Conservation (phyloP, 2,888 invertebrate species). For the Microdon myrmicae region DNA sequence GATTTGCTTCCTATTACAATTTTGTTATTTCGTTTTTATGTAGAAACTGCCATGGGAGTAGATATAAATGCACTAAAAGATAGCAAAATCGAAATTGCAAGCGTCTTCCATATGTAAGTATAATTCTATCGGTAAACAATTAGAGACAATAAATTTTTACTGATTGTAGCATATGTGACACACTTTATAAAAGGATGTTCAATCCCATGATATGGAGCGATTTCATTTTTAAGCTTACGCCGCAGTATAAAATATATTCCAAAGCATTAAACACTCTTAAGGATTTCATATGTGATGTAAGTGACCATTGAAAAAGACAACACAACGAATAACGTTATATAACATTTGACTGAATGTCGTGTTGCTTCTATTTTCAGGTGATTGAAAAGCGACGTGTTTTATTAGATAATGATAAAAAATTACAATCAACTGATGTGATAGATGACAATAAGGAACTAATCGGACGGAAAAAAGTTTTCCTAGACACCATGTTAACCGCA, state of each 20-base stretch:
- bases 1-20: too few species aligned
- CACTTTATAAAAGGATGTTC: slow-evolving; percentile 58
- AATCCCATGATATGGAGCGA: slow-evolving; percentile 55
- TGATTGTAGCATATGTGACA: slow-evolving; percentile 60
- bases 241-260: slow-evolving; percentile 68
- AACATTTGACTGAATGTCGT: background rate
- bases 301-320: slow-evolving; percentile 10
- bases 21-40: slow-evolving; percentile 2
- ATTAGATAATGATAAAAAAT: too few species aligned
- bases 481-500: too few species aligned
- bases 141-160: too few species aligned
- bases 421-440: too few species aligned
- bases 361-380: too few species aligned
- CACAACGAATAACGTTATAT: too few species aligned
- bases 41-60: slow-evolving; percentile 75
- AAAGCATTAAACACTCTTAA: slow-evolving; percentile 62
- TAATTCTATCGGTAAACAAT: background rate
- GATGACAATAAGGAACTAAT: too few species aligned
- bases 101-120: slow-evolving; percentile 68
- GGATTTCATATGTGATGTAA: slow-evolving; percentile 60
- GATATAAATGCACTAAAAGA: slow-evolving; percentile 68
- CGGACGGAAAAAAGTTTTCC: too few species aligned
- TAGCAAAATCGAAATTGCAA: slow-evolving; percentile 68
- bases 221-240: slow-evolving; percentile 61
- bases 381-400: too few species aligned